These are phyloP conservation scores for Melanotaenia pygmaea DNA, from an alignment of 2,797 vertebrate species.

Conservation along the genomic window DNA sequence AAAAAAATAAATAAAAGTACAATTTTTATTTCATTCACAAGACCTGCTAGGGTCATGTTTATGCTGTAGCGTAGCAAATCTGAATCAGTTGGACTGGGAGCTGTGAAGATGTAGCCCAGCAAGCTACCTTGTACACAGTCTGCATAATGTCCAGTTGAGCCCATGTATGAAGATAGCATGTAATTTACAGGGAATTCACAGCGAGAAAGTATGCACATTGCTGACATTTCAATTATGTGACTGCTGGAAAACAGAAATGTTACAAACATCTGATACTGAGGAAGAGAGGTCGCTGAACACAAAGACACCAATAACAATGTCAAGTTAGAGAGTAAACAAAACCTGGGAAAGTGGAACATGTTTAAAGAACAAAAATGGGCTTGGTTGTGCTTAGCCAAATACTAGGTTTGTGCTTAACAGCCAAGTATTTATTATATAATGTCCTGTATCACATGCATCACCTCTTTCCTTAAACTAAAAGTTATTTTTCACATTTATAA, in stretches of 20 bases:
- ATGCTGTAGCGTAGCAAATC: background rate
- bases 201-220: background rate
- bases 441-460: background rate
- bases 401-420: background rate
- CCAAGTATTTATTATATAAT: background rate
- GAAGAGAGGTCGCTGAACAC: background rate
- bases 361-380: background rate
- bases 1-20: accelerated
- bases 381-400: background rate
- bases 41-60: background rate
- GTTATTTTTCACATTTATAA: background rate
- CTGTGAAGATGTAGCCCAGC: background rate
- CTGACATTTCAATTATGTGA: background rate
- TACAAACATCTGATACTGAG: background rate
- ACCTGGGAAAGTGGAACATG: background rate
- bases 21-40: background rate
- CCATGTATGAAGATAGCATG: background rate
- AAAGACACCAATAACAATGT: background rate
- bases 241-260: background rate
- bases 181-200: background rate
- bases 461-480: background rate
- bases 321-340: background rate
- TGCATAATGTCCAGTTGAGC: background rate
- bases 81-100: background rate
- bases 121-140: background rate